These are phyloP conservation scores for Ypsolopha scabrella DNA, from an alignment of 2,888 invertebrate genomes.

Conservation along the genomic window DNA sequence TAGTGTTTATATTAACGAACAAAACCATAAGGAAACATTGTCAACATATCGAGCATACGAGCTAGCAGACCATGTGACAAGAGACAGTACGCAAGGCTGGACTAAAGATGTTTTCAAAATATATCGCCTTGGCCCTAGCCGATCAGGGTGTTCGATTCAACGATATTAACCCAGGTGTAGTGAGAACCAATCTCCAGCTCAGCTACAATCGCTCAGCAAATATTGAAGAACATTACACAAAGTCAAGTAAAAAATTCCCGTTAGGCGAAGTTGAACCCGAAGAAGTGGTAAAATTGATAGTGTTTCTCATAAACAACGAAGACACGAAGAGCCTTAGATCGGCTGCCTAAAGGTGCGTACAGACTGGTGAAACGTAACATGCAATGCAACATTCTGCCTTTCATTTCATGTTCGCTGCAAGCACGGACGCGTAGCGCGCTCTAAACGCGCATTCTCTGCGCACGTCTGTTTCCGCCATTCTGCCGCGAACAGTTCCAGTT, in stretches of 20 bases:
- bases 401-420: too few species aligned
- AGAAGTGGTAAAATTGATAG: too few species aligned
- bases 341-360: constrained; percentile 8
- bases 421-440: too few species aligned
- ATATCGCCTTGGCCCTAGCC: not conserved
- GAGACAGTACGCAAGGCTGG: not conserved
- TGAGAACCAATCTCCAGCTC: not conserved
- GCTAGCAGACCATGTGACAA: not conserved
- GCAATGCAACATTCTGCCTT: too few species aligned
- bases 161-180: not conserved
- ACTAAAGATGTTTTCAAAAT: not conserved
- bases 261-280: not conserved
- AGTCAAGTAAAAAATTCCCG: not conserved
- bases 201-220: not conserved
- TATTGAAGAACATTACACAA: not conserved
- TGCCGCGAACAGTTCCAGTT: not conserved
- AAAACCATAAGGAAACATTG: not conserved
- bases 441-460: too few species aligned
- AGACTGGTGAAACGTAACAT: too few species aligned
- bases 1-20: not conserved
- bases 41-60: not conserved
- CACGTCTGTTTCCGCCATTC: too few species aligned
- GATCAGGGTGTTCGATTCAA: not conserved
- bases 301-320: constrained; percentile 9
- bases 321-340: constrained; percentile 4